Conservation (phyloP, 2,113 vertebrate genomes). For the Crotalus viridis region DNA sequence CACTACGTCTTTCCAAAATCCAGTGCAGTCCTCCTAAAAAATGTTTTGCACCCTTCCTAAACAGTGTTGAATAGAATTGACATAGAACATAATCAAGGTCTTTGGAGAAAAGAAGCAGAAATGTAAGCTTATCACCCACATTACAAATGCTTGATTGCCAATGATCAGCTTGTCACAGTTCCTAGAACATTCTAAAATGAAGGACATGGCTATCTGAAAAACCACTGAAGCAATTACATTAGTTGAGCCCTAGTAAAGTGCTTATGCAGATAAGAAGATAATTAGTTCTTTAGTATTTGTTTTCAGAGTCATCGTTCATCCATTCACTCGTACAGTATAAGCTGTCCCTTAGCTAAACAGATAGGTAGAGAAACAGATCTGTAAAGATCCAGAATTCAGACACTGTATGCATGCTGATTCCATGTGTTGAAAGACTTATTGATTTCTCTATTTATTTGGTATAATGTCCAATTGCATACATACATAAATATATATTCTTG, state of each 20-base stretch:
- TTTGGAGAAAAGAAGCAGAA: neutral
- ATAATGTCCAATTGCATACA: neutral
- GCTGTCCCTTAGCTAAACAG: neutral
- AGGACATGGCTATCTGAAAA: neutral
- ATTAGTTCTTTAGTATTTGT: constrained; percentile 8
- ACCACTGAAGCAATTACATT: neutral
- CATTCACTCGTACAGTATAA: neutral
- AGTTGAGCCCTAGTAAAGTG: neutral
- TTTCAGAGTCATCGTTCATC: neutral
- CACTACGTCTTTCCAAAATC: neutral
- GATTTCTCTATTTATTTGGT: neutral
- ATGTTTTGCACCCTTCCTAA: neutral
- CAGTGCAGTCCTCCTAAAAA: neutral
- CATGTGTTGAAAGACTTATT: neutral
- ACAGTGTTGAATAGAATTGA: neutral
- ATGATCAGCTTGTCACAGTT: neutral
- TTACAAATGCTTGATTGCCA: neutral
- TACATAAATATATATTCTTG: neutral
- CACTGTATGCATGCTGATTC: neutral
- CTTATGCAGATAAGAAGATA: neutral
- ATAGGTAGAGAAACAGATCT: constrained; percentile 14
- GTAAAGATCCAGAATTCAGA: neutral
- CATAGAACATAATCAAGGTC: neutral
- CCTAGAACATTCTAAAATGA: neutral
- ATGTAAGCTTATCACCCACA: neutral